These are phyloP conservation scores for Phrynocephalus vlangalii DNA, from an alignment of 2,797 vertebrate species.

Conservation along the genomic window DNA sequence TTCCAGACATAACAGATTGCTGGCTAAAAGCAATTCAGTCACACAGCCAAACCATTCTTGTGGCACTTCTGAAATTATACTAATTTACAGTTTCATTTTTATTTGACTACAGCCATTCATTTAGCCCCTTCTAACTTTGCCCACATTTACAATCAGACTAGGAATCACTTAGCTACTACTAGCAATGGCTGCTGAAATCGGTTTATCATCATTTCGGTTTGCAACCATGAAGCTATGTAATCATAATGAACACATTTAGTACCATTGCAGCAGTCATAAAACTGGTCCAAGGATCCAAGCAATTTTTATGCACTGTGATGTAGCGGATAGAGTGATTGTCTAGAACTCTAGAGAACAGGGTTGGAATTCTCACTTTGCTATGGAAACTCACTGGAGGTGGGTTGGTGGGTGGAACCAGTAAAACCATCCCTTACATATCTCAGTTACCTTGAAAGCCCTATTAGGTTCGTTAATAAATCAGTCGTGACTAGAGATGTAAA, in stretches of 20 bases:
- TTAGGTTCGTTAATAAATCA: too few relatives aligned
- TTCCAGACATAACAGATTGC: too few relatives aligned
- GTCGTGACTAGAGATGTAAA: too few relatives aligned
- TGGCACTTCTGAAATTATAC: background rate
- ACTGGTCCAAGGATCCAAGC: background rate
- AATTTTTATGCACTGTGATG: background rate
- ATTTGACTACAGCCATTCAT: slow-evolving; percentile 1
- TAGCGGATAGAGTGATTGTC: too few relatives aligned
- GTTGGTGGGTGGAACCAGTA: too few relatives aligned
- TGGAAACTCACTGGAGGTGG: too few relatives aligned
- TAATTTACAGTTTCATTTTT: slow-evolving; percentile 5
- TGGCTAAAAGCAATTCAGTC: slow-evolving; percentile 5
- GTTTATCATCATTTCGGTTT: slow-evolving; percentile 4
- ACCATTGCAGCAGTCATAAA: background rate
- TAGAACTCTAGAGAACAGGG: too few relatives aligned
- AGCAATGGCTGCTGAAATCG: background rate
- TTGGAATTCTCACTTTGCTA: too few relatives aligned
- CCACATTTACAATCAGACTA: background rate
- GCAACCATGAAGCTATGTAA: background rate
- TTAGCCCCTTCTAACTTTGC: slow-evolving; percentile 1
- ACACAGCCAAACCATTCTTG: slow-evolving; percentile 1
- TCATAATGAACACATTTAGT: slow-evolving; percentile 11
- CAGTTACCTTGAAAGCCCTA: too few relatives aligned
- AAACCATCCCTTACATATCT: too few relatives aligned
- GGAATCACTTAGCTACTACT: slow-evolving; percentile 1